Conservation (phyloP, 2,113 vertebrate species). For the Poeciliopsis retropinna region DNA sequence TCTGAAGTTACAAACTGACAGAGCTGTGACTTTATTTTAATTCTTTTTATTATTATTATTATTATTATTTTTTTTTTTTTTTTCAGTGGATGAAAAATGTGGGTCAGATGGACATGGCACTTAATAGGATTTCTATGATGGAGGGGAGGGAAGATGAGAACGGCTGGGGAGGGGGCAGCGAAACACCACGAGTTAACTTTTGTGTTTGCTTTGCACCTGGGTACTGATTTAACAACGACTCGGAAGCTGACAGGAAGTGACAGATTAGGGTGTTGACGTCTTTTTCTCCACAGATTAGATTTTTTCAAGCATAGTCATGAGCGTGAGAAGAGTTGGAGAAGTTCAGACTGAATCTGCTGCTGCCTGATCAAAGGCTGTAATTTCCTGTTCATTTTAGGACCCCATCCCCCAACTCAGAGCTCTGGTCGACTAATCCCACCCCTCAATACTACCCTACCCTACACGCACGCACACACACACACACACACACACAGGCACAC, state of each 20-base stretch:
- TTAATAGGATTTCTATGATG: slow-evolving; percentile 69
- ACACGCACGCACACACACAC: background rate
- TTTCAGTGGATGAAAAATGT: slow-evolving; percentile 41
- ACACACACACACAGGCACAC: background rate
- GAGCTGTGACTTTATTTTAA: slow-evolving; percentile 15
- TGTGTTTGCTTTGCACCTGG: slow-evolving; percentile 66
- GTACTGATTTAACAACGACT: slow-evolving; percentile 41
- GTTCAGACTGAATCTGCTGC: slow-evolving; percentile 82
- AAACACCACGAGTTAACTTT: slow-evolving; percentile 26
- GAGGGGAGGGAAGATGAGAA: slow-evolving; percentile 28
- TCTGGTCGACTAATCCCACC: slow-evolving; percentile 76
- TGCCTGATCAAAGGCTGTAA: slow-evolving; percentile 91
- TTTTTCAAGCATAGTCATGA: slow-evolving; percentile 29
- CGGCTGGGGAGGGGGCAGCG: slow-evolving; percentile 5
- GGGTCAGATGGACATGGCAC: slow-evolving; percentile 36
- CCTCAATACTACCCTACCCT: slow-evolving; percentile 50
- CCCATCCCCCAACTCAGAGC: slow-evolving; percentile 77
- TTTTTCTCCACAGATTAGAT: slow-evolving; percentile 62
- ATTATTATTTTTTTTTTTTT: no score
- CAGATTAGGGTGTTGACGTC: slow-evolving; percentile 52
- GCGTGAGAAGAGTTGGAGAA: slow-evolving; percentile 51
- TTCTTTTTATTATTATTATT: no score
- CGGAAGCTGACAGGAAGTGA: slow-evolving; percentile 53
- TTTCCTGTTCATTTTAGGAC: slow-evolving; percentile 92
- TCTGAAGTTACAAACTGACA: slow-evolving; percentile 9